phyloP scores from a whole-genome alignment of 2,113 vertebrate species.

The Prunella himalayana region DNA sequence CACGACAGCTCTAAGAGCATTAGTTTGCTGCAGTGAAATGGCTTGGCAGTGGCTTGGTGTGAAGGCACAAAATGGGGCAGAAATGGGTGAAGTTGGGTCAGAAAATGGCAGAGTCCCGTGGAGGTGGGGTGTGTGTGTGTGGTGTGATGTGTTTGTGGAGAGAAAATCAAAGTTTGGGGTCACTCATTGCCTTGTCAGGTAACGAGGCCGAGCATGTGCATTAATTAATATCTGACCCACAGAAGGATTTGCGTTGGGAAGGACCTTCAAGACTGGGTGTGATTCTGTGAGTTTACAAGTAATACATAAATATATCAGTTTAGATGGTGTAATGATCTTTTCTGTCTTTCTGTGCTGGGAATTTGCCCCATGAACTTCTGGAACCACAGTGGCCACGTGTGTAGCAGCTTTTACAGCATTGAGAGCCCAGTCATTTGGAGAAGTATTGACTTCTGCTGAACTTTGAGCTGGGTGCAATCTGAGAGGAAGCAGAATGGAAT shows the following conservation, averaged over 20 bases:
- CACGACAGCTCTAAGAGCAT: not conserved
- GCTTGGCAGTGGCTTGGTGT: not conserved
- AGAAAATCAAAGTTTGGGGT: not conserved
- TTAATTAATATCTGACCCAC: not conserved
- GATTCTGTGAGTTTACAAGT: not conserved
- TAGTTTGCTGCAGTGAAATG: not conserved
- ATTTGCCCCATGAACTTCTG: not conserved
- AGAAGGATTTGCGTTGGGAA: not conserved
- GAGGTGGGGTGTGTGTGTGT: not conserved
- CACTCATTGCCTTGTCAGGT: not conserved
- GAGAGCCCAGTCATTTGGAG: not conserved
- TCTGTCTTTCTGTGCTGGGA: not conserved
- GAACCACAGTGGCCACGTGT: not conserved
- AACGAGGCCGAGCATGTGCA: fast-evolving
- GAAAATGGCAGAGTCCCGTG: not conserved
- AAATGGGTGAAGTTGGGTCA: not conserved
- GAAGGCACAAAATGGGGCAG: not conserved
- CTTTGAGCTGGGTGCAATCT: not conserved
- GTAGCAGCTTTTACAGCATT: not conserved
- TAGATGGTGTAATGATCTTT: not conserved
- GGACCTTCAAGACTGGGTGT: not conserved
- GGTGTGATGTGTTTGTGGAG: not conserved
- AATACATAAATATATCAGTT: not conserved
- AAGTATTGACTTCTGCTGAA: not conserved
- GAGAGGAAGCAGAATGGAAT: not conserved